A percentile compares a stretch with the other conserved stretches of the same genome.
Conservation (phyloP, 1,140 invertebrate genomes). For the Battus philenor region DNA sequence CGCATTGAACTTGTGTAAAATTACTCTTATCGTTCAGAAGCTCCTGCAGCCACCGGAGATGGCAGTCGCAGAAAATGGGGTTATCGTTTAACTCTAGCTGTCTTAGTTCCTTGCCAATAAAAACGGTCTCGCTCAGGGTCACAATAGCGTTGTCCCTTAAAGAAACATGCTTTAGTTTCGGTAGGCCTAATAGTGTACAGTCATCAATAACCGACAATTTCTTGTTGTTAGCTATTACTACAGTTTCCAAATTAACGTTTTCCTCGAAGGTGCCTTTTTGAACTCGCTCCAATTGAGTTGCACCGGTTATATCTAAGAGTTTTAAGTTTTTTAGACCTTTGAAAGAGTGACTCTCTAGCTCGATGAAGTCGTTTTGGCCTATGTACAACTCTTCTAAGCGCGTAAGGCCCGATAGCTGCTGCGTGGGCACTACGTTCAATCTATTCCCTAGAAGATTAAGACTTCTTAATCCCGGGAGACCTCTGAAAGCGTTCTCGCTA, state of each 20-base stretch:
- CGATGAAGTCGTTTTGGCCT: conserved; percentile 87
- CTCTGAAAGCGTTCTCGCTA: conserved; percentile 84
- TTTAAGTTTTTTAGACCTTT: conserved; percentile 85
- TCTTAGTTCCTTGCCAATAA: conserved; percentile 86
- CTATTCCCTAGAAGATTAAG: conserved; percentile 88
- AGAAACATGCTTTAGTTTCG: conserved; percentile 84
- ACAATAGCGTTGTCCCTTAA: conserved; percentile 87
- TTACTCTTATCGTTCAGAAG: conserved; percentile 82
- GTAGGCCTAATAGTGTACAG: conserved; percentile 84
- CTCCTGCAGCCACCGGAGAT: conserved; percentile 86
- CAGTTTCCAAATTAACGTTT: conserved; percentile 87
- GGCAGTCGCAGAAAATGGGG: conserved; percentile 88
- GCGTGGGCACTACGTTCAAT: conserved; percentile 84
- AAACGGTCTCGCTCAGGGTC: conserved; percentile 83
- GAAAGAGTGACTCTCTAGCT: conserved; percentile 83
- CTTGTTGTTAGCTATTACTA: conserved; percentile 87
- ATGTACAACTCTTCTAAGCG: conserved; percentile 87
- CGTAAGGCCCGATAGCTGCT: conserved; percentile 81
- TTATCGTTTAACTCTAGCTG: conserved; percentile 88
- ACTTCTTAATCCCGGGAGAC: conserved; percentile 82
- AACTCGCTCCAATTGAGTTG: conserved; percentile 81
- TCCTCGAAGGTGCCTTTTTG: conserved; percentile 86
- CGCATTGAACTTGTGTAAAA: conserved; percentile 84
- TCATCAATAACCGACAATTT: conserved; percentile 83
- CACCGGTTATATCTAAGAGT: conserved; percentile 85